These are phyloP conservation scores for Choloepus didactylus DNA, from an alignment of 2,797 vertebrate species.

Conservation along the genomic window DNA sequence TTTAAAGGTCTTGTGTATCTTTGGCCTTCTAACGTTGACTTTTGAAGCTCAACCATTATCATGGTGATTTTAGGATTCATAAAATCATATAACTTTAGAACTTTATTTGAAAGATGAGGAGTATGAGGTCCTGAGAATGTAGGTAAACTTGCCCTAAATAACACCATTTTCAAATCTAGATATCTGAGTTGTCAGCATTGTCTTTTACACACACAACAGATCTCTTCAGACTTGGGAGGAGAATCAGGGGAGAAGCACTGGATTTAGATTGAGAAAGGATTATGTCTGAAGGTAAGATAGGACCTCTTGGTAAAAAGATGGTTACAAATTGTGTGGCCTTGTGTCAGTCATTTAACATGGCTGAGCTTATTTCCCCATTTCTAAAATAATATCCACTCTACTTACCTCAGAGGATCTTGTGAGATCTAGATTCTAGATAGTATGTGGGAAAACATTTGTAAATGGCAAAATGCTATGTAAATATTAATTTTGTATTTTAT, in stretches of 20 bases:
- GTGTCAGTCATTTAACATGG: background rate
- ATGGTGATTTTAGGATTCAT: conserved; percentile 43
- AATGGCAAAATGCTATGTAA: background rate
- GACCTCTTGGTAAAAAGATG: background rate
- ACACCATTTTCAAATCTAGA: background rate
- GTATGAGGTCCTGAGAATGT: background rate
- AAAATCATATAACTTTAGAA: background rate
- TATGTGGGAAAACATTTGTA: background rate
- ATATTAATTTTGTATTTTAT: conserved; percentile 19
- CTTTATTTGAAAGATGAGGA: conserved; percentile 41
- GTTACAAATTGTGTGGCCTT: background rate
- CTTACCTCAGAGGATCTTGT: background rate
- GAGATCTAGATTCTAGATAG: background rate
- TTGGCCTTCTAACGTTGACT: background rate
- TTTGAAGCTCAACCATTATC: background rate
- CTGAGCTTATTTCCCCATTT: background rate
- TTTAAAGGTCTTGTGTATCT: background rate
- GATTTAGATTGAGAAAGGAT: background rate
- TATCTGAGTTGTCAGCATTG: background rate
- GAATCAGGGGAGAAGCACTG: background rate
- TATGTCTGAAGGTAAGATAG: background rate
- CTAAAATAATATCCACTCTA: conserved; percentile 1
- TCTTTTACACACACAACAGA: background rate
- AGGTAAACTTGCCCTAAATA: background rate
- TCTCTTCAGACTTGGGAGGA: background rate